phyloP scores from a whole-genome alignment of 2,797 vertebrate genomes.

The Leptoclinus maculatus region DNA sequence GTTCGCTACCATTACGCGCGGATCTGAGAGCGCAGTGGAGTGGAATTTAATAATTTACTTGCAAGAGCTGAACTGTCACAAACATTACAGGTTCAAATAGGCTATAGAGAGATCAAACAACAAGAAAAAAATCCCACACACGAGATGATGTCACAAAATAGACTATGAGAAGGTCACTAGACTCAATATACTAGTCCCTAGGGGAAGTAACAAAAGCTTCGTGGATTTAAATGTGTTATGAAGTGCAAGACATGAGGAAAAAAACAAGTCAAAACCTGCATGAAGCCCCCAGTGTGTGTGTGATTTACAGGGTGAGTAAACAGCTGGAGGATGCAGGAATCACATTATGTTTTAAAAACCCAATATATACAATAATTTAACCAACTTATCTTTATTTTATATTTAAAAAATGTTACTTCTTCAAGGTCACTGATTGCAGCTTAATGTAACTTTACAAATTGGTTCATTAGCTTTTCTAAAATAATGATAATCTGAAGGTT shows the following conservation, averaged over 20 bases:
- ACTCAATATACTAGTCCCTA: neutral
- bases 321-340: constrained; percentile 3
- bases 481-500: neutral
- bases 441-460: neutral
- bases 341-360: neutral
- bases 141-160: neutral
- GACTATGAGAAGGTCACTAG: neutral
- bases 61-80: neutral
- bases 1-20: constrained; percentile 63
- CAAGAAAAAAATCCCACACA: neutral
- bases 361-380: neutral
- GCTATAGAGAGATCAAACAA: neutral
- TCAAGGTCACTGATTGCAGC: neutral
- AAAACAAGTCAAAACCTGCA: neutral
- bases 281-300: neutral
- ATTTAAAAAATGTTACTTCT: neutral
- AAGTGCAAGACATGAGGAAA: neutral
- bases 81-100: neutral
- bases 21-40: constrained; percentile 25
- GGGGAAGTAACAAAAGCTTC: neutral
- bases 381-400: neutral
- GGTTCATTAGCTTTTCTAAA: neutral
- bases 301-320: constrained; percentile 17
- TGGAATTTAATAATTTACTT: neutral
- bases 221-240: neutral